Base-by-base conservation (phyloP, 2,797 vertebrate genomes). In the Clarias pachynema region DNA sequence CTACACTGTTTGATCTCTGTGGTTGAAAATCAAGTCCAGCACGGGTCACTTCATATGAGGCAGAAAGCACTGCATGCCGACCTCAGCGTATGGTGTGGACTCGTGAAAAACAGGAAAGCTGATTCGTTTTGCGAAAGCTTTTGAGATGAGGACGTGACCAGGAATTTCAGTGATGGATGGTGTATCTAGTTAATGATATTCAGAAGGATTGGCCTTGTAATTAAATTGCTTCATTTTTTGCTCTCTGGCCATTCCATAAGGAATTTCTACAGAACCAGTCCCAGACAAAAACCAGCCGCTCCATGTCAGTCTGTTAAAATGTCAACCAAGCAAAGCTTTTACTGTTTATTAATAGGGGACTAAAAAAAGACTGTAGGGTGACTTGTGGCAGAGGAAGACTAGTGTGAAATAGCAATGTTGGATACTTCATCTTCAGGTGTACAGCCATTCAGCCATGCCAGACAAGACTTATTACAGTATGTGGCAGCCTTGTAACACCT, bases 1-100 rank as follows among this genome's bases (percentile, higher is more conserved):
- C 10, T 34, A 57, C 18, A 49, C 44, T 57, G 70, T 87, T 87
- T 85, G 72, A 84, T 84, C 80, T 78, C 22, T 34, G 49, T 72
- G 68, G 57, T 59, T 72, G n/a, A 53, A 60, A 79, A 86, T 78
- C 44, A 77, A 37, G 74, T 79, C 26, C 40, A 44, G 44, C 66
- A 73, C 24, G 29, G 81, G 6, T 84, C 82, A 83, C 56, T 75
- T 79, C 14, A 9, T 53, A 29, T 44, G 72, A 69, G 72, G 31
- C 68, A 72, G 74, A 53, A 70, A 62, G 63, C 53, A 34, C 34
- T 59, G 56, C 63, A 31, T 37, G 31, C 34, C 49, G 68, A 86
- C 81, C 37, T 68, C 44, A 7, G 40, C 40, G 5, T 59, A 31
- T 24, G 65, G 65, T 4, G 40, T 24, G 22, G 15, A 8, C 26